Evolutionary conservation across 37 sponge, comb jelly and placozoan species (phyloP).

Genomic region (Diacarnus erythraeanus): DNA sequence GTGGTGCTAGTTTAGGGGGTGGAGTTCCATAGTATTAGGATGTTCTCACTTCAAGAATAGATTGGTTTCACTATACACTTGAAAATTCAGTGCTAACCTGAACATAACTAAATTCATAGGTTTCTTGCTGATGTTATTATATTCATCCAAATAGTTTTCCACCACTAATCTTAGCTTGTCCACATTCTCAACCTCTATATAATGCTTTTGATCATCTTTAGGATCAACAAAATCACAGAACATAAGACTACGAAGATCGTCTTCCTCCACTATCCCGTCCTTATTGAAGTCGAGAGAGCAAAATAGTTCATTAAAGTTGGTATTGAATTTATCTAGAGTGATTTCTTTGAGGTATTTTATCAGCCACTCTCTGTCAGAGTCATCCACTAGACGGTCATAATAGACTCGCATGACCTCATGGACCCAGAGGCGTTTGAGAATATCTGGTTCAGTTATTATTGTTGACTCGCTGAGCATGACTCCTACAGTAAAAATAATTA

Average conservation of each 20-base stretch:
- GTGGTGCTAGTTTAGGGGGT: not conserved
- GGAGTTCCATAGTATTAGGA: not conserved
- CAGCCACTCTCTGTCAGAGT: slow-evolving; percentile 91
- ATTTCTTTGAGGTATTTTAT: slow-evolving; percentile 65
- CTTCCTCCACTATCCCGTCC: slow-evolving; percentile 91
- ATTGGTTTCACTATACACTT: no score
- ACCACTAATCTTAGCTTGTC: slow-evolving; percentile 91
- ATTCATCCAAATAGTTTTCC: slow-evolving; percentile 95
- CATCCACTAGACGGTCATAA: slow-evolving; percentile 96
- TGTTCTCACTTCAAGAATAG: no score
- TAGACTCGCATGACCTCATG: slow-evolving; percentile 93
- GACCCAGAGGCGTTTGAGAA: slow-evolving; percentile 64
- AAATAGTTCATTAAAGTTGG: slow-evolving; percentile 84
- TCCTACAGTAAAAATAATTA: slow-evolving; percentile 35
- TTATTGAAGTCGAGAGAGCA: slow-evolving; percentile 80
- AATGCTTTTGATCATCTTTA: slow-evolving; percentile 88
- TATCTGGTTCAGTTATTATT: slow-evolving; percentile 33
- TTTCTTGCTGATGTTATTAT: slow-evolving; percentile 96
- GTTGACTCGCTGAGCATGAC: slow-evolving; percentile 56
- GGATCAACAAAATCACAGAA: slow-evolving; percentile 98
- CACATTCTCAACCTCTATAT: slow-evolving; percentile 81
- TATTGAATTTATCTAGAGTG: slow-evolving; percentile 55
- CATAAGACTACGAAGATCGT: slow-evolving; percentile 93
- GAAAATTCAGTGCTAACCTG: no score
- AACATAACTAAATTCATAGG: slow-evolving; percentile 99